Evolutionary conservation across 2,113 vertebrate species (phyloP).

Genomic region (Sarotherodon lohbergeri): DNA sequence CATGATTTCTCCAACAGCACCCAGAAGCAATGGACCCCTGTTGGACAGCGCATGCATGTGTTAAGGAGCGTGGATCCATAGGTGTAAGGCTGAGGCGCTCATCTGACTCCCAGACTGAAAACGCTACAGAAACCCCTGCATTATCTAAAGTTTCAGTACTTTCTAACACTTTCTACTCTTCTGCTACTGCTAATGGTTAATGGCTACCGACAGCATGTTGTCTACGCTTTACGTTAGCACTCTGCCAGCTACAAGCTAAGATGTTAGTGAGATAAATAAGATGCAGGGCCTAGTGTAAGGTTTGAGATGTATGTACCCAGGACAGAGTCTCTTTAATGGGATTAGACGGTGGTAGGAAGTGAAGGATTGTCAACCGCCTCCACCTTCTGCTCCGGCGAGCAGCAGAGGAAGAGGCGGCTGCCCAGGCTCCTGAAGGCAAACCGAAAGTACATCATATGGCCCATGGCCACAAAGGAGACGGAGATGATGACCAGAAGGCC

Average conservation of each 20-base stretch:
- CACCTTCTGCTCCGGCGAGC: slow-evolving; percentile 72
- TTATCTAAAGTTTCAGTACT: not conserved
- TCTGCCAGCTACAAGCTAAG: slow-evolving; percentile 30
- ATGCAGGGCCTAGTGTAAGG: not conserved
- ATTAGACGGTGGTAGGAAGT: slow-evolving; percentile 64
- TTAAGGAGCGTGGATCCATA: not conserved
- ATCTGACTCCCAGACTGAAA: not conserved
- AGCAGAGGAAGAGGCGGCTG: slow-evolving; percentile 82
- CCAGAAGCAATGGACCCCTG: not conserved
- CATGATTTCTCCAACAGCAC: not conserved
- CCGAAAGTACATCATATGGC: slow-evolving; percentile 94
- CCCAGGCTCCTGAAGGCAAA: slow-evolving; percentile 88
- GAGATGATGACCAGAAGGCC: slow-evolving; percentile 95
- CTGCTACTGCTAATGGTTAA: slow-evolving; percentile 3
- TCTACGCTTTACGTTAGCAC: not conserved
- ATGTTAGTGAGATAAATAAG: slow-evolving; percentile 32
- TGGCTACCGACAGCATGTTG: not conserved
- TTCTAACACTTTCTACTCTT: not conserved
- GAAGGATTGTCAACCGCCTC: slow-evolving; percentile 52
- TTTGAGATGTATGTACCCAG: slow-evolving; percentile 14
- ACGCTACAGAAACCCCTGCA: not conserved
- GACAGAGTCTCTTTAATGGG: slow-evolving; percentile 39
- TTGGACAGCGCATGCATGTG: not conserved
- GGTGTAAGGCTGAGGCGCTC: not conserved
- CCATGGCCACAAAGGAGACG: slow-evolving; percentile 94